These are phyloP conservation scores for Gadus macrocephalus DNA, from an alignment of 2,113 vertebrate genomes.

Conservation along the genomic window DNA sequence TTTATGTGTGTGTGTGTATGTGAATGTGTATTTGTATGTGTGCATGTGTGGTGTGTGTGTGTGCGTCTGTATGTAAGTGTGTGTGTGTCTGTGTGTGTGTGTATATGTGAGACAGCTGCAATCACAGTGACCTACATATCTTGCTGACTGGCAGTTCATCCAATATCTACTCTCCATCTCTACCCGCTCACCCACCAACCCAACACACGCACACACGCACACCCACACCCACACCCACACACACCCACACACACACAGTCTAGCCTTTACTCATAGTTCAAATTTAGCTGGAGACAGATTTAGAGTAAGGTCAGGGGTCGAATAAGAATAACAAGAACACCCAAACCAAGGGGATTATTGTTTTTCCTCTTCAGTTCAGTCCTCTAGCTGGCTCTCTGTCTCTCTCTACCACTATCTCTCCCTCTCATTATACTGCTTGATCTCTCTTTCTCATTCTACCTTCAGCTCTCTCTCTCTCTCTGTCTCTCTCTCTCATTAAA, in stretches of 20 bases:
- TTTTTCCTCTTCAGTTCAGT: background rate
- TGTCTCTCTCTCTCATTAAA: slow-evolving; percentile 1
- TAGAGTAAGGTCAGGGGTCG: background rate
- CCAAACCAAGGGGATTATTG: background rate
- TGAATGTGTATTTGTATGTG: background rate
- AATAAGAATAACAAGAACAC: background rate
- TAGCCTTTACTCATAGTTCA: background rate
- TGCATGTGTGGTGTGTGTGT: background rate
- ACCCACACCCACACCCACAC: background rate
- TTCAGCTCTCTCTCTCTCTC: too few relatives aligned
- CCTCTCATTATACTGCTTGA: background rate
- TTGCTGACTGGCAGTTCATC: slow-evolving; percentile 13
- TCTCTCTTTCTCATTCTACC: background rate
- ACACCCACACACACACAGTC: background rate
- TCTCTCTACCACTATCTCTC: background rate
- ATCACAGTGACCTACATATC: slow-evolving; percentile 52
- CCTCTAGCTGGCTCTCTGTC: background rate
- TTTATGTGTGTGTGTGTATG: background rate
- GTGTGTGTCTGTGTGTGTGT: background rate
- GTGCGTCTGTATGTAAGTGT: background rate
- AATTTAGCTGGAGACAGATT: background rate
- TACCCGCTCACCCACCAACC: background rate
- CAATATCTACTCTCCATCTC: background rate
- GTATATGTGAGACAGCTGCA: slow-evolving; percentile 48
- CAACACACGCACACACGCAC: background rate